Evolutionary conservation across 2,888 invertebrate species (phyloP).

Genomic region (Clostera curtula): DNA sequence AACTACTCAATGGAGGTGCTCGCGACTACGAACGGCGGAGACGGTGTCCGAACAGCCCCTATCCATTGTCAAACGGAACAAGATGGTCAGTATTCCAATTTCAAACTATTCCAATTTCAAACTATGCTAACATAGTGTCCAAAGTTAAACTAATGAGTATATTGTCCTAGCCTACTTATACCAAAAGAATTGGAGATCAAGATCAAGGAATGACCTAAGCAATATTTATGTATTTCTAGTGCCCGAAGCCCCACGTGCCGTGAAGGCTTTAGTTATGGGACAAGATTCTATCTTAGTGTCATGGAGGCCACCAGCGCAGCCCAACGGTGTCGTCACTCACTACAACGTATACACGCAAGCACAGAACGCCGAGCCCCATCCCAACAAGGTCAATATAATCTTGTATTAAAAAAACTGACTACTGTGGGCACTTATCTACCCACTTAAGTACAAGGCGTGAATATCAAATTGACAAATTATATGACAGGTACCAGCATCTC

Average conservation of each 20-base stretch:
- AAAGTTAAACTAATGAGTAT: too few species aligned
- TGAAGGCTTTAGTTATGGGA: slow-evolving; percentile 95
- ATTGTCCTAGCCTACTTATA: too few species aligned
- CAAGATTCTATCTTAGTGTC: slow-evolving; percentile 92
- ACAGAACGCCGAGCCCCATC: slow-evolving; percentile 81
- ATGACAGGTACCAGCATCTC: slow-evolving; percentile 80
- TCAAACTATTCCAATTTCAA: neutral
- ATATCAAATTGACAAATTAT: too few species aligned
- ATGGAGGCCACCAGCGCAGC: slow-evolving; percentile 94
- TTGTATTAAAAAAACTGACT: too few species aligned
- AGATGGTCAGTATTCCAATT: slow-evolving; percentile 79
- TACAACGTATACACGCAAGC: slow-evolving; percentile 93
- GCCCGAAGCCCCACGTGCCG: slow-evolving; percentile 93
- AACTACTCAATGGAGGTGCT: slow-evolving; percentile 98
- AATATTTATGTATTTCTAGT: slow-evolving; percentile 65
- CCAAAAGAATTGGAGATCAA: too few species aligned
- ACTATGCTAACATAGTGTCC: too few species aligned
- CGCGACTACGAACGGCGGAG: slow-evolving; percentile 95
- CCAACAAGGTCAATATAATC: slow-evolving; percentile 84
- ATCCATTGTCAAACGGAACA: slow-evolving; percentile 97
- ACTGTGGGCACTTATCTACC: too few species aligned
- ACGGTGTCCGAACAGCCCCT: slow-evolving; percentile 90
- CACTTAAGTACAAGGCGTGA: too few species aligned
- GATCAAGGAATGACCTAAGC: neutral
- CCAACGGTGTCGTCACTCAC: slow-evolving; percentile 94